Evolutionary conservation across 2,113 vertebrate genomes (phyloP).

Genomic region (Mirounga angustirostris): DNA sequence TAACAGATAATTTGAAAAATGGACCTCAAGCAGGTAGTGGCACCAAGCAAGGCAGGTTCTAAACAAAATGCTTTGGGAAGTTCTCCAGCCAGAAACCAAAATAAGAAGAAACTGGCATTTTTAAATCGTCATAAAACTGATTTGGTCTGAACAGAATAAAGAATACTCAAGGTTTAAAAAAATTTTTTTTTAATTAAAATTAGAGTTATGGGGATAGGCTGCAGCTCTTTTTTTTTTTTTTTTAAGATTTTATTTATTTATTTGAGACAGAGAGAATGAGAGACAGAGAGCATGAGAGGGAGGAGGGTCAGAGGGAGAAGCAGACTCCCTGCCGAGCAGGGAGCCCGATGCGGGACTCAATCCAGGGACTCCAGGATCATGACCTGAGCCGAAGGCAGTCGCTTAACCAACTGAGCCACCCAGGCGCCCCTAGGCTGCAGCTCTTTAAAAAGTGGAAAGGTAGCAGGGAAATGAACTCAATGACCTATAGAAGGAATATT

Average conservation of each 20-base stretch:
- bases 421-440: neutral
- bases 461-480: neutral
- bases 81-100: conserved; percentile 49
- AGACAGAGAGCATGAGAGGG: no score
- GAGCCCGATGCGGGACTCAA: no score
- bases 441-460: conserved; percentile 27
- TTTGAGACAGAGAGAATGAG: no score
- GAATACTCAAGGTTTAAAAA: neutral
- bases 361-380: no score
- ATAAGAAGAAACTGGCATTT: neutral
- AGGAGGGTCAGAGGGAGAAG: no score
- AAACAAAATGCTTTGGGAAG: conserved; percentile 34
- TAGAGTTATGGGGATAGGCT: neutral
- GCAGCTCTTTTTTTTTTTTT: neutral
- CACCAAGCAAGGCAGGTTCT: conserved; percentile 2
- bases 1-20: conserved; percentile 45
- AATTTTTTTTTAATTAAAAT: conserved; percentile 4
- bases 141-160: conserved; percentile 12
- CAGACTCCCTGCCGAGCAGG: no score
- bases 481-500: neutral
- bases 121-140: conserved; percentile 27
- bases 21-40: conserved; percentile 9
- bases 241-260: no score
- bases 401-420: no score
- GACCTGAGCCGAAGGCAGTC: no score